Conservation (phyloP, 2,113 vertebrate genomes). For the Silurus asotus region DNA sequence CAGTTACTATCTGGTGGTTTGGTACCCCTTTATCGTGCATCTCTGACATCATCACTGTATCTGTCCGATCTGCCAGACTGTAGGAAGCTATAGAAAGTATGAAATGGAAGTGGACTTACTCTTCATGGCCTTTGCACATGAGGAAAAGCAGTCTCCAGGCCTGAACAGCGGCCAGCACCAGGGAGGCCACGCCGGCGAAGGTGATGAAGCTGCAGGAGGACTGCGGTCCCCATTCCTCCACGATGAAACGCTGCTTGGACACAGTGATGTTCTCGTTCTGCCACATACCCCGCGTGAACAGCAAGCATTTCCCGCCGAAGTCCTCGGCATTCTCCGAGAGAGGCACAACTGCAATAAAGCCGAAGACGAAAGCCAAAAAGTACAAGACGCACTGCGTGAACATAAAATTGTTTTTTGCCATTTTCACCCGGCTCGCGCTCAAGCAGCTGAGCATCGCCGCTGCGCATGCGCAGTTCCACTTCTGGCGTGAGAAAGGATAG, state of each 20-base stretch:
- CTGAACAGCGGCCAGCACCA: conserved; percentile 89
- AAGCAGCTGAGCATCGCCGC: conserved; percentile 48
- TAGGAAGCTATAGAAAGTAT: not conserved
- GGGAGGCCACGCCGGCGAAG: conserved; percentile 86
- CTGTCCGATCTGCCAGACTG: not conserved
- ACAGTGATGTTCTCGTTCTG: conserved; percentile 94
- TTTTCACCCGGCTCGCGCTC: conserved; percentile 63
- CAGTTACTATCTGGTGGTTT: not conserved
- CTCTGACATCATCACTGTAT: not conserved
- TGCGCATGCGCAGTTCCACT: conserved; percentile 65
- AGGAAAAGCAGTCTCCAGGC: conserved; percentile 93
- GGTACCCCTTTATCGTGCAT: not conserved
- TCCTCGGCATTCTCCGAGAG: conserved; percentile 90
- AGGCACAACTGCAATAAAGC: conserved; percentile 90
- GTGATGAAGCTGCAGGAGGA: conserved; percentile 94
- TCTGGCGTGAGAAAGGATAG: conserved; percentile 39
- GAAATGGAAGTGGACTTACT: conserved; percentile 78
- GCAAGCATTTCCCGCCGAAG: conserved; percentile 90
- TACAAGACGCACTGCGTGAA: conserved; percentile 89
- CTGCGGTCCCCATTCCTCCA: conserved; percentile 94
- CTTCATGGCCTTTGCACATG: conserved; percentile 94
- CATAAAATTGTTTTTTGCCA: conserved; percentile 86
- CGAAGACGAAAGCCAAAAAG: conserved; percentile 89
- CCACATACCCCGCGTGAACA: conserved; percentile 96
- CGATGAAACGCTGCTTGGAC: conserved; percentile 89